A percentile compares a stretch with the other conserved stretches of the same genome.
phyloP scores from a whole-genome alignment of 2,888 invertebrate species.

The Caenorhabditis japonica region DNA sequence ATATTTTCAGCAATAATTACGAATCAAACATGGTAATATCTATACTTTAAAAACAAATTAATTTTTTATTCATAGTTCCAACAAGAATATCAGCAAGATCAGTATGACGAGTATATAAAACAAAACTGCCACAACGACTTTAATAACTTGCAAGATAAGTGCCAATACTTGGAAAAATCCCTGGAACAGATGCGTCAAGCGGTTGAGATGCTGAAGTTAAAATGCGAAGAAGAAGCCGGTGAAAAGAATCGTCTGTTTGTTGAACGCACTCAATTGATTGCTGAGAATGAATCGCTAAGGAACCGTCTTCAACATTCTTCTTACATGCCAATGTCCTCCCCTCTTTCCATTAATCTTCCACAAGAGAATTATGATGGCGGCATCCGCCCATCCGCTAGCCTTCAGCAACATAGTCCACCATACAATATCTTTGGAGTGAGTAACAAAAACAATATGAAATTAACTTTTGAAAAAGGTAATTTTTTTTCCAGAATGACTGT shows the following conservation, averaged over 20 bases:
- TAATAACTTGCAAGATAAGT: slow-evolving; percentile 25
- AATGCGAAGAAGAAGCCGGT: slow-evolving; percentile 50
- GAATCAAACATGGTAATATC: slow-evolving; percentile 29
- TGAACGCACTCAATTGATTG: slow-evolving; percentile 54
- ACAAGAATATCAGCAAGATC: slow-evolving; percentile 20
- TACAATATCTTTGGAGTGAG: slow-evolving; percentile 61
- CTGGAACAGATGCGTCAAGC: slow-evolving; percentile 53
- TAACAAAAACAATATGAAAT: not conserved
- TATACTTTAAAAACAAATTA: not conserved
- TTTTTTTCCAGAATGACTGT: slow-evolving; percentile 45
- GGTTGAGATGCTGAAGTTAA: slow-evolving; percentile 19
- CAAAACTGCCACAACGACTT: slow-evolving; percentile 13
- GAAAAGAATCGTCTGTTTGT: slow-evolving; percentile 55
- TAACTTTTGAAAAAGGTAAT: not conserved
- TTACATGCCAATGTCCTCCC: slow-evolving; percentile 28
- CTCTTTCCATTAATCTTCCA: slow-evolving; percentile 29
- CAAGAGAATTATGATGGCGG: slow-evolving; percentile 42
- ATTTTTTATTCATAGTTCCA: slow-evolving; percentile 16
- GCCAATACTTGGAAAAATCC: slow-evolving; percentile 58
- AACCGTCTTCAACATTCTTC: slow-evolving; percentile 6
- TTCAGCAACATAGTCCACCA: slow-evolving; percentile 54
- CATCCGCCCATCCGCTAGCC: slow-evolving; percentile 47
- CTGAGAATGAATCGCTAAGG: slow-evolving; percentile 18
- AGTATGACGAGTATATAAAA: slow-evolving; percentile 29
- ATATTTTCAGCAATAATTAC: slow-evolving; percentile 29